Base-by-base conservation (phyloP, 2,113 vertebrate species). In the Propithecus coquereli region DNA sequence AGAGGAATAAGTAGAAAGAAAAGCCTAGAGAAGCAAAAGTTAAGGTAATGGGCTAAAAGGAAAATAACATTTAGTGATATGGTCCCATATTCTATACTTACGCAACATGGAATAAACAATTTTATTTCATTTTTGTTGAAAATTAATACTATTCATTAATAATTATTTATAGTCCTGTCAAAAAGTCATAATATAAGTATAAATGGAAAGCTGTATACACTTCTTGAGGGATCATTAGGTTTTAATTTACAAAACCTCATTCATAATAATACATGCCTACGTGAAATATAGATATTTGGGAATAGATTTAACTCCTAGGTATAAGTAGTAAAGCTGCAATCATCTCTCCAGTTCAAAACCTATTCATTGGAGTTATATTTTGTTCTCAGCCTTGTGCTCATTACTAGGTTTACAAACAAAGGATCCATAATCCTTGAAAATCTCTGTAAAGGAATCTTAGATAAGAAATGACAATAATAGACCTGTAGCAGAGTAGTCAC, bases 1-100 rank as follows among this genome's bases (percentile, higher is more conserved):
- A 88, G 6, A 90, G 77, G 27, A 95, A 52, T 40, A 76, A 22
- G 59, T 66, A 73, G 50, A 47, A 93, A 22, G 45, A 91, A 66
- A 91, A 87, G 45, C 18, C 71, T 73, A 61, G 16, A 81, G 81
- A 97, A 90, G 50, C 40, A 87, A 97, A 95, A 70, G 12, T 68
- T 68, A 66, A 13, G 94, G 37, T 8, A 93, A 86, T 70, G 20
- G 2, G 23, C 6, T 63, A 79, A 91, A n/a, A 47, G 79, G 73
- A 68, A 97, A 82, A 79, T 50, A 71, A 30, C 23, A 88, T 74
- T 92, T 91, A 70, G 79, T 37, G 2, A 37, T 13, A 37, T 66
- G 14, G 6, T 50, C 8, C 3, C 12, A 40, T 6, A 54, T n/a
- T 92, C 22, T 94, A 50, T 2, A 87, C 76, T 94, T 86, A 74